Evolutionary conservation across 2,888 invertebrate species (phyloP), one percentile per base, ranked within the genome.

Genomic region (Automeris io): DNA sequence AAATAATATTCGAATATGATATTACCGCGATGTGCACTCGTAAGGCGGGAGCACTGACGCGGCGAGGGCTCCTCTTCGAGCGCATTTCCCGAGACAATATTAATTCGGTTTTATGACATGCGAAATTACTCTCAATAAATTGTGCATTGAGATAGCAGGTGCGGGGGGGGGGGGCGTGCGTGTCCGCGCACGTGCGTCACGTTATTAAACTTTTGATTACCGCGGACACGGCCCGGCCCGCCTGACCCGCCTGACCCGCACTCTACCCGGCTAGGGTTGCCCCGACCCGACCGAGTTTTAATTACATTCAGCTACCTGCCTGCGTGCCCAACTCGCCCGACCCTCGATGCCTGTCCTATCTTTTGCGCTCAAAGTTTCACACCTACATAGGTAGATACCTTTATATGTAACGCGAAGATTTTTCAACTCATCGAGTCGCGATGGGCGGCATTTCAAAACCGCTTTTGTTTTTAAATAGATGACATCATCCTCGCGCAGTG

Each of bases 41-140:
- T n/a, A 29, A 9, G 8, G 29, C 3, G 18, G 2, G 19, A 18
- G 31, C 18, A n/a, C 21, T 13, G 41, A 12, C 31, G 25, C 16
- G 31, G 11, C 36, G 9, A 22, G 23, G 31, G 25, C 9, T 5
- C 11, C 32, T n/a, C 18, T 8, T 9, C 11, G 18, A 9, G 18
- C 26, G 25, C 29, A 25, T 26, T 36, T 39, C 43, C 39, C 52
- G 51, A 51, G 57, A 65, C 70, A 58, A 63, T 72, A 81, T 80
- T 83, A 76, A 83, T 85, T 78, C 64, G 73, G 72, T 71, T 85
- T 83, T 83, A 85, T 85, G 85, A 85, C 83, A 83, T 82, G 81
- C 81, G 73, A 82, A 83, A 85, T 83, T 82, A 66, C 77, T 78
- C 74, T 69, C 75, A 73, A 82, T 79, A 80, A 77, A 77, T 77